Percentiles rank a stretch among this genome's conserved stretches.
Evolutionary conservation across 1,140 invertebrate species (phyloP).

Genomic region (Polypedilum pembai): DNA sequence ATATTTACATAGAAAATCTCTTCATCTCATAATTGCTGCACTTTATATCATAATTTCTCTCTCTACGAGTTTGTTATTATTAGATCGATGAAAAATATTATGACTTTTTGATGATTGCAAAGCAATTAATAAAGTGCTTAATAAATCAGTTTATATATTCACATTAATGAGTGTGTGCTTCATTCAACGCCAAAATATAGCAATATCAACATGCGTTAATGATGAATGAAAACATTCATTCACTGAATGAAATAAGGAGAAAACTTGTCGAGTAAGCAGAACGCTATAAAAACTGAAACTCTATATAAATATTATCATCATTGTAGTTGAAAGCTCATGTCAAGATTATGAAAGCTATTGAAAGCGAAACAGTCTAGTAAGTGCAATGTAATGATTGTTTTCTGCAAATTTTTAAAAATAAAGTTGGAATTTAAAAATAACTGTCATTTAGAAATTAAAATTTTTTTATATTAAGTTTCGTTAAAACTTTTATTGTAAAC

Average conservation of each 20-base stretch:
- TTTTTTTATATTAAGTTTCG: too few relatives aligned
- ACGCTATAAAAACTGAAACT: too few relatives aligned
- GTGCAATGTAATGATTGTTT: too few relatives aligned
- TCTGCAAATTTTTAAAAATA: too few relatives aligned
- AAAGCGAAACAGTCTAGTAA: background rate
- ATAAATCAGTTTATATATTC: background rate
- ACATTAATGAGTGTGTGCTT: background rate
- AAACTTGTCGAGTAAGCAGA: background rate
- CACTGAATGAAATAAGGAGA: background rate
- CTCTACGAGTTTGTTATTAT: background rate
- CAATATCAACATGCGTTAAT: background rate
- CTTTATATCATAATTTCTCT: too few relatives aligned
- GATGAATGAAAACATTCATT: constrained; percentile 12
- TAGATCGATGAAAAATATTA: constrained; percentile 3
- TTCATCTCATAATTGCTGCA: too few relatives aligned
- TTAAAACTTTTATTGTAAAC: too few relatives aligned
- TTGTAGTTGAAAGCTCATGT: background rate
- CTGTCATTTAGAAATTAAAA: too few relatives aligned
- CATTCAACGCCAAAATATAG: background rate
- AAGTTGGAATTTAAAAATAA: too few relatives aligned
- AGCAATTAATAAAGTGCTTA: background rate
- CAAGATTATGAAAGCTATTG: background rate
- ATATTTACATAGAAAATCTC: too few relatives aligned
- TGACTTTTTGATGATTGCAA: background rate
- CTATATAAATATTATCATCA: too few relatives aligned